Evolutionary conservation across 2,888 invertebrate genomes (phyloP), one percentile per base, ranked within the genome.

Genomic region (Saturnia japonica): DNA sequence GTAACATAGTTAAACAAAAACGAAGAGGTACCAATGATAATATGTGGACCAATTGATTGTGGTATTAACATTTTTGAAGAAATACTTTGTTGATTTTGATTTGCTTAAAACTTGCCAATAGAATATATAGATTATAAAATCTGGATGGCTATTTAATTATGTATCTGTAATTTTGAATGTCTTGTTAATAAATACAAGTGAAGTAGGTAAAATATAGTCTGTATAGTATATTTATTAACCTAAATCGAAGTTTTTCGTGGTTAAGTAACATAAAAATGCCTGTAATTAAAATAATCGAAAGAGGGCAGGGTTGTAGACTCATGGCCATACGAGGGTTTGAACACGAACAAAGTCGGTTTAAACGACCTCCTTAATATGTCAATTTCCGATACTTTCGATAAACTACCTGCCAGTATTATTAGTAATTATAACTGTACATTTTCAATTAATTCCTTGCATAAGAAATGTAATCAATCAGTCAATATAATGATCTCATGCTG

Each of bases 221-320:
- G 54, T 54, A 22, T 54, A n/a, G 54, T 54, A 14, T 60, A 28
- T 60, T 28, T 60, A 12, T 14, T 14, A 25, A 60, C 57, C 9
- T 7, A 7, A 64, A 64, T 64, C 16, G n/a, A 40, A 1, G n/a
- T 40, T n/a, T 64, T 64, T 40, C 64, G 64, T 64, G 64, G 64
- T 40, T 64, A 8, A 64, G 9, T 64, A 40, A 64, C 64, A 40
- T 40, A 67, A 54, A 6, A 42, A 42, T 19, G 25, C 28, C 19
- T 22, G 54, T 51, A 54, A 70, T 70, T 70, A 70, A 43, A 25
- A 70, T 70, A 47, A 40, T 42, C 43, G 67, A 70, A 70, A 66
- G 70, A 45, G 54, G 67, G 51, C 68, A 68, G 68, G 67, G 70
- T 70, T 54, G 70, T 54, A 42, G 70, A 70, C 67, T 70, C 51